Percentiles rank a stretch among this genome's conserved stretches.
Evolutionary conservation across 2,113 vertebrate species (phyloP).

Genomic region (Syngnathus floridae): DNA sequence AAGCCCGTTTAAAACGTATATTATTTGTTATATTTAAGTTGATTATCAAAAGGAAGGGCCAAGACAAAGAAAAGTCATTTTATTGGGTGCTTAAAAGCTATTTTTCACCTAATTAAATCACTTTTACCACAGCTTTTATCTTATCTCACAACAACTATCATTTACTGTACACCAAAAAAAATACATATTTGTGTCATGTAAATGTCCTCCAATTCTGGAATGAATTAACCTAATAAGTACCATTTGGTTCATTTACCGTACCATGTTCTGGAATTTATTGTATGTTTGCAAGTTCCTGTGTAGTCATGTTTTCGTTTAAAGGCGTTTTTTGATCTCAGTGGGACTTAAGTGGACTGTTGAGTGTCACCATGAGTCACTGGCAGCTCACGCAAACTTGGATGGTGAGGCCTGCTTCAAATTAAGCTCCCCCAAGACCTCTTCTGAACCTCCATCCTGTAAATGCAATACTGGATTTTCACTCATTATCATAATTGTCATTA

Average conservation of each 20-base stretch:
- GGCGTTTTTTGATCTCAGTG: neutral
- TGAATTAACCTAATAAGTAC: neutral
- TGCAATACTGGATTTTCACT: conserved; percentile 34
- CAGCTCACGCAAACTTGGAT: conserved; percentile 29
- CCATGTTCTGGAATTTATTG: neutral
- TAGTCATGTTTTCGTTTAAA: neutral
- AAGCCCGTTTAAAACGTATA: no score
- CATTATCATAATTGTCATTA: neutral
- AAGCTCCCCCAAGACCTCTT: conserved; percentile 23
- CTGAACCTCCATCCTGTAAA: conserved; percentile 41
- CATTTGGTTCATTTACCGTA: neutral
- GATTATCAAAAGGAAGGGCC: no score
- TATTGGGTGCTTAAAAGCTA: no score
- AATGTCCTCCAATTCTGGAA: neutral
- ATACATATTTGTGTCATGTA: no score
- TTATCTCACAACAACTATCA: no score
- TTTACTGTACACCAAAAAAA: no score
- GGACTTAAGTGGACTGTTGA: neutral
- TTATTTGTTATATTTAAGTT: no score
- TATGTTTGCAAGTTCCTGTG: neutral
- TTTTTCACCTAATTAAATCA: no score
- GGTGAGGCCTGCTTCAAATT: conserved; percentile 57
- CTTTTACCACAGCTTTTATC: no score
- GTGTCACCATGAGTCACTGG: conserved; percentile 3
- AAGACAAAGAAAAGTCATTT: no score